phyloP scores from a whole-genome alignment of 2,888 invertebrate genomes.

The Nasonovia ribisnigri region DNA sequence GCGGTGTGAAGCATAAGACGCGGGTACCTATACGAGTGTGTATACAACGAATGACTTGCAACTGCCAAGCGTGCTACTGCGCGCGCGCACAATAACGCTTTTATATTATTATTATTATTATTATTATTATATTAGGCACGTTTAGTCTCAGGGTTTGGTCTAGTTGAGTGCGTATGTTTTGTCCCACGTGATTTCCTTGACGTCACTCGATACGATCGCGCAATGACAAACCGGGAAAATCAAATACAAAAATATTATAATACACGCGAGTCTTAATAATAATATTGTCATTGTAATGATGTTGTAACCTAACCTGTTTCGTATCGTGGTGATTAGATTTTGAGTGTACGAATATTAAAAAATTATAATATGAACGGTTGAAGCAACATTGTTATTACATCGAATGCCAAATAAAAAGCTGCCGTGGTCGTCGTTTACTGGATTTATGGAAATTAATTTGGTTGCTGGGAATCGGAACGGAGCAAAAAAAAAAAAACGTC shows the following conservation, averaged over 20 bases:
- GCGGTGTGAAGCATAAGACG: slow-evolving; percentile 32
- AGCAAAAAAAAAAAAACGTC: background rate
- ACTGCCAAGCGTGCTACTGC: slow-evolving; percentile 17
- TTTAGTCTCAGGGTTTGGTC: slow-evolving; percentile 48
- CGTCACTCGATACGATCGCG: slow-evolving; percentile 31
- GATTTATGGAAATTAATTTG: background rate
- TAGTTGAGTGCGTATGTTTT: slow-evolving; percentile 41
- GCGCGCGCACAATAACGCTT: slow-evolving; percentile 33
- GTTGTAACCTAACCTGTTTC: background rate
- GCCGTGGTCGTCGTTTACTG: background rate
- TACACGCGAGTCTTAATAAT: background rate
- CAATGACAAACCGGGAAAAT: slow-evolving; percentile 17
- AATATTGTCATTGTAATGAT: no score
- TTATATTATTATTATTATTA: slow-evolving; percentile 44
- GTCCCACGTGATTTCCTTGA: slow-evolving; percentile 57
- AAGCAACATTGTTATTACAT: background rate
- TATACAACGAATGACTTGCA: slow-evolving; percentile 60
- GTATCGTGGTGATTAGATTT: background rate
- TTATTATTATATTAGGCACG: slow-evolving; percentile 4
- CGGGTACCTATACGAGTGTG: background rate
- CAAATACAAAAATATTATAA: background rate
- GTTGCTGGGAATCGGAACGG: slow-evolving; percentile 4
- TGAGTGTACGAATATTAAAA: background rate
- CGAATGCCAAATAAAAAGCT: background rate
- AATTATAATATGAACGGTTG: background rate